These are phyloP conservation scores for Polypedilum pembai DNA, from an alignment of 1,140 invertebrate species.

Conservation along the genomic window DNA sequence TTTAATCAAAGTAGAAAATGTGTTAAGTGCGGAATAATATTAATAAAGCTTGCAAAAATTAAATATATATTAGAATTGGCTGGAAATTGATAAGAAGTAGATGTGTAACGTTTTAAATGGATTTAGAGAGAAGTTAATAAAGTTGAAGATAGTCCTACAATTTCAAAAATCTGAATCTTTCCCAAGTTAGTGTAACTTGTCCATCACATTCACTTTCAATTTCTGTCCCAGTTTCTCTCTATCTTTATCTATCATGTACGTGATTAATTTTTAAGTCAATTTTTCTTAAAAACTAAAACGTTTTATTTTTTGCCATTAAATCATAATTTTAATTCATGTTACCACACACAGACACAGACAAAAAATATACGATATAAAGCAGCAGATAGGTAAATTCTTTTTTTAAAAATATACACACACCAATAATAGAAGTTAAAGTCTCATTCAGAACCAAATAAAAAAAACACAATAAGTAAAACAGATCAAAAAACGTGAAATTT, in stretches of 20 bases:
- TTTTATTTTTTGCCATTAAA: background rate
- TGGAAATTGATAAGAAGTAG: background rate
- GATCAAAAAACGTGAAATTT: background rate
- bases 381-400: no score
- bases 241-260: no score
- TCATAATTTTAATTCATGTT: constrained; percentile 12
- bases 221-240: no score
- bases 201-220: no score
- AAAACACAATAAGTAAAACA: background rate
- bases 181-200: no score
- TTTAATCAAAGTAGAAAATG: background rate
- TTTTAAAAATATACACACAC: no score
- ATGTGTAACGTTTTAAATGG: background rate
- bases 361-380: no score
- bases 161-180: no score
- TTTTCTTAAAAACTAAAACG: no score
- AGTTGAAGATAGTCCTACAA: background rate
- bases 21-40: background rate
- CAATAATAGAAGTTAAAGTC: background rate
- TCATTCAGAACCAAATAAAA: constrained; percentile 18
- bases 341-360: background rate
- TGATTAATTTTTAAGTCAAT: no score
- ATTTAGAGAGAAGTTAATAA: background rate
- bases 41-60: background rate
- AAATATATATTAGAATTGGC: background rate